Evolutionary conservation across 2,797 vertebrate genomes (phyloP), one percentile per base, ranked within the genome.

Genomic region (Muscicapa comitata): DNA sequence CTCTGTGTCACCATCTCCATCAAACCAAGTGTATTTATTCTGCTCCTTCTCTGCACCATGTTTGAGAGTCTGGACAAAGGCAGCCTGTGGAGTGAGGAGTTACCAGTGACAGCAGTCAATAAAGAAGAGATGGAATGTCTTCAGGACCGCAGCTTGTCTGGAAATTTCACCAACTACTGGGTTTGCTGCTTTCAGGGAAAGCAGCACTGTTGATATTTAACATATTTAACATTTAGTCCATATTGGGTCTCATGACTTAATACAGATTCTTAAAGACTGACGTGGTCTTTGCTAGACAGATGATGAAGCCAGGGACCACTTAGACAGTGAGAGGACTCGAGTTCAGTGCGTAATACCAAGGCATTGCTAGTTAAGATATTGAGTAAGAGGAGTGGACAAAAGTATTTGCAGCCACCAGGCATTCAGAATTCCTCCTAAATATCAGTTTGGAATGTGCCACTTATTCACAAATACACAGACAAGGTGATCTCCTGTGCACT

Each of bases 281-380:
- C 14, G 2, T 1, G 35, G n/a, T 25, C 58, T 74, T 86, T 83
- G 31, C n/a, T 79, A 29, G 11, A 35, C 5, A 71, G 55, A 67
- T n/a, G 33, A 45, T 17, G 43, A 50, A 85, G 37, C 50, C 67
- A 61, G 78, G 29, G 40, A 66, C 12, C 0, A 1, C 45, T 80
- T 17, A 50, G 37, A 47, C 11, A 38, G 66, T 0, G 0, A 78
- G 47, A 85, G 37, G 21, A 61, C 57, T 13, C 0, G 0, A 76
- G 51, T 51, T 86, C 82, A 25, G 31, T 13, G 19, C 25, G 45
- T n/a, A 84, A 23, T 73, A 67, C 35, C 79, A 80, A 54, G 37
- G 37, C n/a, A 48, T 21, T 38, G 8, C 28, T 24, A 43, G 45
- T 53, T 83, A 38, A 70, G 35, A 7, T n/a, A 24, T 21, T 58